Percentiles rank a stretch among this genome's conserved stretches.
These are phyloP conservation scores for Centropus bengalensis DNA, from an alignment of 2,113 vertebrate genomes.

Conservation along the genomic window DNA sequence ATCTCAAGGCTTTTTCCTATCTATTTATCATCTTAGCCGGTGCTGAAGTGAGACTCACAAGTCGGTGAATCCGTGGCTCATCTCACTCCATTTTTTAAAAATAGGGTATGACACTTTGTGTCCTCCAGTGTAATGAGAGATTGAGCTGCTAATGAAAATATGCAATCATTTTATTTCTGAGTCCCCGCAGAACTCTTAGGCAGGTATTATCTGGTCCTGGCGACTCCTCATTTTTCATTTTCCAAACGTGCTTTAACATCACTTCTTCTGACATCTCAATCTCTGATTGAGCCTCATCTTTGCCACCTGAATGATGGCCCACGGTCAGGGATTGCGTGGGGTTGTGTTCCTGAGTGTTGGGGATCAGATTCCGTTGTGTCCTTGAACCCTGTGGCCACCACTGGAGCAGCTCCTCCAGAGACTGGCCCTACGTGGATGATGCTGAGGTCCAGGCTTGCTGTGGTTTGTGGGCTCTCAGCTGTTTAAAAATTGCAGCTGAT, in stretches of 20 bases:
- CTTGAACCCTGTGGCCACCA: neutral
- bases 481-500: neutral
- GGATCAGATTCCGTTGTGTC: neutral
- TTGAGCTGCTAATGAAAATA: conserved; percentile 72
- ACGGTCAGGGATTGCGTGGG: rapidly evolving
- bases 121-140: conserved; percentile 69
- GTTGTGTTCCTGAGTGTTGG: neutral
- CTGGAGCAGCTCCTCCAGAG: neutral
- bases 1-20: conserved; percentile 49
- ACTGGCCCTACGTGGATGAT: neutral
- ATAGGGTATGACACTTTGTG: conserved; percentile 68
- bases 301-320: neutral
- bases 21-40: conserved; percentile 50
- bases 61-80: conserved; percentile 54
- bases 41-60: conserved; percentile 30
- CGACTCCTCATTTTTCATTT: conserved; percentile 66
- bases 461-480: neutral
- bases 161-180: conserved; percentile 69
- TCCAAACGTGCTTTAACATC: conserved; percentile 34
- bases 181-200: conserved; percentile 58
- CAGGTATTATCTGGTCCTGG: conserved; percentile 61
- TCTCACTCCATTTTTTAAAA: conserved; percentile 69
- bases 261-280: conserved; percentile 61
- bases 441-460: neutral
- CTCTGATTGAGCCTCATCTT: conserved; percentile 32